Percentiles rank a stretch among this genome's conserved stretches.
Evolutionary conservation across 1,140 invertebrate species (phyloP).

Genomic region (Amyelois transitella): DNA sequence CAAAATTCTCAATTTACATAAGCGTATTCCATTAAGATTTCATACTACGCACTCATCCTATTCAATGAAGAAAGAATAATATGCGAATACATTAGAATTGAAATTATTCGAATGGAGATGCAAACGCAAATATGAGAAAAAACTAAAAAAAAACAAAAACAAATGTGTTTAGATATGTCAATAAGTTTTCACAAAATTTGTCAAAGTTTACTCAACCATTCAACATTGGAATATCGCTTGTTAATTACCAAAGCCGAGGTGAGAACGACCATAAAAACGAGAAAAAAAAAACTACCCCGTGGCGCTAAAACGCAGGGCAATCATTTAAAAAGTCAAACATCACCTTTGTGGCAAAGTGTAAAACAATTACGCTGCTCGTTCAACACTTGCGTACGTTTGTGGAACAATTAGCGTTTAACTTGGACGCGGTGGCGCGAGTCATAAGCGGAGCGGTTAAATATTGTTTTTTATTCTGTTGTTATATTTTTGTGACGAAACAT

Average conservation of each 20-base stretch:
- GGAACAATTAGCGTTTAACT: conserved; percentile 2
- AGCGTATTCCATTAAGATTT: too few species aligned
- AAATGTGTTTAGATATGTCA: neutral
- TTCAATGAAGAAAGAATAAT: too few species aligned
- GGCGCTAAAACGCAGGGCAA: conserved; percentile 1
- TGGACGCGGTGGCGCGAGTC: neutral
- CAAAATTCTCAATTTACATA: too few species aligned
- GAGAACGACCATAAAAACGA: neutral
- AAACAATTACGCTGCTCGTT: conserved; percentile 5
- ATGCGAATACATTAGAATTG: too few species aligned
- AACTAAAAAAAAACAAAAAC: neutral
- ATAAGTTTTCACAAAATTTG: neutral
- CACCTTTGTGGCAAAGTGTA: neutral
- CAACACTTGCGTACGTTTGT: conserved; percentile 1
- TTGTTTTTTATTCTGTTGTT: too few species aligned
- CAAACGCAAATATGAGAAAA: too few species aligned
- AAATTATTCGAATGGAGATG: too few species aligned
- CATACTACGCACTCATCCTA: too few species aligned
- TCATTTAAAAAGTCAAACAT: conserved; percentile 5
- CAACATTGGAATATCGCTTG: neutral
- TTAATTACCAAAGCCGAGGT: neutral
- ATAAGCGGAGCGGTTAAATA: neutral
- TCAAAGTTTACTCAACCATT: neutral
- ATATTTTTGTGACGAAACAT: too few species aligned
- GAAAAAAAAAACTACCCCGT: neutral